Evolutionary conservation across 2,797 vertebrate genomes (phyloP).

Genomic region (Rhinogobio ventralis): DNA sequence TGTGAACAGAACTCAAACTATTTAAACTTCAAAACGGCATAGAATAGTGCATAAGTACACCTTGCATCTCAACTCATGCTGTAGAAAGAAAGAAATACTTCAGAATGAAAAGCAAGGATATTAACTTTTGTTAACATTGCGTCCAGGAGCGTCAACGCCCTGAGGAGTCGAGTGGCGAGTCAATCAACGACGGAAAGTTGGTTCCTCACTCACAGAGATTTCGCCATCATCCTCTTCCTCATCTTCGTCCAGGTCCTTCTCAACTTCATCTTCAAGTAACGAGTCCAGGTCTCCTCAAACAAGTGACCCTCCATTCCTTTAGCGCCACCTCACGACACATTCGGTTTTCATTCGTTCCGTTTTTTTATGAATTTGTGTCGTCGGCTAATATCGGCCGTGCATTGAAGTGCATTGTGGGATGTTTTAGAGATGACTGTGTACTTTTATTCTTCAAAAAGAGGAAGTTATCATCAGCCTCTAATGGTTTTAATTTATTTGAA

Average conservation of each 20-base stretch:
- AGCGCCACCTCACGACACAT: neutral
- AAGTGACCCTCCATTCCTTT: slow-evolving; percentile 24
- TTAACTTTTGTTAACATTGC: neutral
- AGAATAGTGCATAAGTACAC: too few species aligned
- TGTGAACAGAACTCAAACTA: too few species aligned
- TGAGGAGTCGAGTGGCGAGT: slow-evolving; percentile 83
- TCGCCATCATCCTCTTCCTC: slow-evolving; percentile 88
- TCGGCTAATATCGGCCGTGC: neutral
- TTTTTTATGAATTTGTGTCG: slow-evolving; percentile 11
- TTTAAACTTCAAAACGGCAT: too few species aligned
- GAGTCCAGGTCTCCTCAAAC: slow-evolving; percentile 1
- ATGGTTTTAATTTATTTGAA: neutral
- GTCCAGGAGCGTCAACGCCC: slow-evolving; percentile 86
- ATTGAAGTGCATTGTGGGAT: slow-evolving; percentile 46
- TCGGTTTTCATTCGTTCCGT: neutral
- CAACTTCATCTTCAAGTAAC: slow-evolving; percentile 94
- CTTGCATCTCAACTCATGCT: neutral
- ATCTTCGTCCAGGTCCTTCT: slow-evolving; percentile 92
- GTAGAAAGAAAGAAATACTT: neutral
- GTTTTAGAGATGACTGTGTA: slow-evolving; percentile 32
- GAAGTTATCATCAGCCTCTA: neutral
- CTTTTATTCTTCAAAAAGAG: slow-evolving; percentile 1
- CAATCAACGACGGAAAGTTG: slow-evolving; percentile 77
- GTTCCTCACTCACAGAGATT: slow-evolving; percentile 93
- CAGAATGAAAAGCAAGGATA: neutral